phyloP scores from a whole-genome alignment of 2,888 invertebrate genomes.

The Hylaea fasciaria region DNA sequence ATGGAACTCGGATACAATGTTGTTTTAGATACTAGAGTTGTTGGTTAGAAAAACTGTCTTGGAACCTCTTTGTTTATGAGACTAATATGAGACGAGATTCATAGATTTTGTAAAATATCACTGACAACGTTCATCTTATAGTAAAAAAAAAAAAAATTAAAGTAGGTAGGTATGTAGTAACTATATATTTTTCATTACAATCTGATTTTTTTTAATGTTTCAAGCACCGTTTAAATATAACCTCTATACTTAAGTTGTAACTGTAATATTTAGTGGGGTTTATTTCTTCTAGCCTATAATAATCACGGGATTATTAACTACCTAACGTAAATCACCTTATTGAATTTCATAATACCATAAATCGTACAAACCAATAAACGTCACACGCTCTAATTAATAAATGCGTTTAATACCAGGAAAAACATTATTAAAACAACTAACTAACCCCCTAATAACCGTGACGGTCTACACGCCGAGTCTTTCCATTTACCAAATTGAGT shows the following conservation, averaged over 20 bases:
- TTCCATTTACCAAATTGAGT: conserved; percentile 83
- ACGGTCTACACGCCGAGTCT: conserved; percentile 58
- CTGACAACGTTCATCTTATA: too few relatives aligned
- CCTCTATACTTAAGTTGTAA: too few relatives aligned
- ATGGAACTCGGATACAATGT: conserved; percentile 10
- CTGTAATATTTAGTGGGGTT: too few relatives aligned
- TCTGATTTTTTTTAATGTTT: too few relatives aligned
- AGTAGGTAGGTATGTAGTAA: too few relatives aligned
- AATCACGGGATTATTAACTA: background rate
- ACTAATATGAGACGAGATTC: too few relatives aligned
- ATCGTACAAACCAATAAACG: conserved; percentile 52
- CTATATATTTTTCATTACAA: too few relatives aligned
- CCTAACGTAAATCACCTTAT: background rate
- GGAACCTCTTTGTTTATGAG: too few relatives aligned
- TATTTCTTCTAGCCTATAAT: too few relatives aligned
- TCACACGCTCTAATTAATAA: conserved; percentile 64
- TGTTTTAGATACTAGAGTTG: background rate
- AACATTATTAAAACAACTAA: conserved; percentile 59
- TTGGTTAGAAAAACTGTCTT: background rate
- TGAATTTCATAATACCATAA: conserved; percentile 27
- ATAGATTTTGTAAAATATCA: too few relatives aligned
- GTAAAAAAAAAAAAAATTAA: too few relatives aligned
- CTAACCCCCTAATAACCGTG: conserved; percentile 65
- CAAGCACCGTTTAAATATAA: too few relatives aligned
- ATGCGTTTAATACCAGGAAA: conserved; percentile 58